A percentile compares a stretch with the other conserved stretches of the same genome.
These are phyloP conservation scores for Sardina pilchardus DNA, from an alignment of 2,113 vertebrate species.

Conservation along the genomic window DNA sequence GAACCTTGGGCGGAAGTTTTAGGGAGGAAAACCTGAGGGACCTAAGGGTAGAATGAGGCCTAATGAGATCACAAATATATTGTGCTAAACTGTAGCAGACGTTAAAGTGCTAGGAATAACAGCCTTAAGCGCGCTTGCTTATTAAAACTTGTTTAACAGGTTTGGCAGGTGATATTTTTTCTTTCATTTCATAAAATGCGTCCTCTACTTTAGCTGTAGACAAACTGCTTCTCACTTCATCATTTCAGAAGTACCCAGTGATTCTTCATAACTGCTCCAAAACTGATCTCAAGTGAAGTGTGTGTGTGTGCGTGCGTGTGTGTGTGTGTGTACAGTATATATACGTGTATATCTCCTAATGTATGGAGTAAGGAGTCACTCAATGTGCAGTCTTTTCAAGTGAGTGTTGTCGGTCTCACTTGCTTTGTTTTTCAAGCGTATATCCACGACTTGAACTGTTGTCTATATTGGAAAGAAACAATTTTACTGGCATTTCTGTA, in stretches of 20 bases:
- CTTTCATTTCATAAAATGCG: neutral
- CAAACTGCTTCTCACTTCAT: neutral
- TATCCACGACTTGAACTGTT: neutral
- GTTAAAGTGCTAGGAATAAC: neutral
- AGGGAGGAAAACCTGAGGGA: too few species aligned
- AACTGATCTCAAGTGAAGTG: neutral
- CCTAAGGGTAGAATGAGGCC: too few species aligned
- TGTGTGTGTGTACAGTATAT: neutral
- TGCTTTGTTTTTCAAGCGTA: neutral
- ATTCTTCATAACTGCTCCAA: neutral
- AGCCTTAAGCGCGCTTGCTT: neutral
- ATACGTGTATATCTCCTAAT: too few species aligned
- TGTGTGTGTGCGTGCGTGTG: too few species aligned
- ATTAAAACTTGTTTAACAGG: neutral
- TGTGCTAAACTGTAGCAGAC: too few species aligned
- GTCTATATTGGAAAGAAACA: neutral
- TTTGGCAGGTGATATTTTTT: neutral
- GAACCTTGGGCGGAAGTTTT: too few species aligned
- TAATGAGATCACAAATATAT: too few species aligned
- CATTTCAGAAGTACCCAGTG: neutral
- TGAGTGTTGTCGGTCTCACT: neutral
- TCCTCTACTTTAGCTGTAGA: neutral
- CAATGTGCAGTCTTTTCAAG: neutral
- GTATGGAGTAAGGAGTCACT: too few species aligned
- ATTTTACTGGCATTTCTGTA: neutral